These are phyloP conservation scores for Colostygia pectinataria DNA, from an alignment of 2,888 invertebrate genomes.

Conservation along the genomic window DNA sequence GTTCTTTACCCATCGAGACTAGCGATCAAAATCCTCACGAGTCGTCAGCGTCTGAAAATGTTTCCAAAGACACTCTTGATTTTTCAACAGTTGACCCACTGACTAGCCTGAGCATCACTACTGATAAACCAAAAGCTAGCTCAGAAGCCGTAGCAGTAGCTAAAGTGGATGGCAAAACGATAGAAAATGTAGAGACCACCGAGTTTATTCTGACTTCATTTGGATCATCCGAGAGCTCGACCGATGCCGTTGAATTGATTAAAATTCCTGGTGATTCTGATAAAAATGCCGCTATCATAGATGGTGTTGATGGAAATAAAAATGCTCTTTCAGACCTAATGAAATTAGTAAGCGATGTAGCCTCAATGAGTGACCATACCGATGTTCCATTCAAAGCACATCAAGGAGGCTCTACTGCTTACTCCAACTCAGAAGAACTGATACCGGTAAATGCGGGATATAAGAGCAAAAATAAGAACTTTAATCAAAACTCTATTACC, in stretches of 20 bases:
- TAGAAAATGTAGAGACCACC: slow-evolving; percentile 67
- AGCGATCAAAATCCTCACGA: slow-evolving; percentile 74
- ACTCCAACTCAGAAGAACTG: slow-evolving; percentile 71
- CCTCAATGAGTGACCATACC: slow-evolving; percentile 69
- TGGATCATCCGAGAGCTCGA: slow-evolving; percentile 64
- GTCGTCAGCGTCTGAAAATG: slow-evolving; percentile 52
- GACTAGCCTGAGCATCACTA: slow-evolving; percentile 41
- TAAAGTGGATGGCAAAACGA: slow-evolving; percentile 45
- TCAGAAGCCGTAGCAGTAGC: slow-evolving; percentile 56
- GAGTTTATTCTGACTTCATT: slow-evolving; percentile 64
- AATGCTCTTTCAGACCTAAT: slow-evolving; percentile 69
- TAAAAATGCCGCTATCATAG: slow-evolving; percentile 60
- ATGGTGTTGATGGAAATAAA: slow-evolving; percentile 49
- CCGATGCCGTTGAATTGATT: slow-evolving; percentile 66
- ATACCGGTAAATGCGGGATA: slow-evolving; percentile 73
- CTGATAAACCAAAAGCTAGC: slow-evolving; percentile 46
- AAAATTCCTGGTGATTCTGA: slow-evolving; percentile 57
- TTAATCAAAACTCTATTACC: slow-evolving; percentile 73
- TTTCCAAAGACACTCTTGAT: slow-evolving; percentile 49
- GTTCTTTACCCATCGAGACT: slow-evolving; percentile 72
- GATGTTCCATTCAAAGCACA: slow-evolving; percentile 42
- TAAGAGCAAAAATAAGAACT: slow-evolving; percentile 74
- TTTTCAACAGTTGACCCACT: slow-evolving; percentile 49
- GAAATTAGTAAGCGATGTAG: slow-evolving; percentile 73
- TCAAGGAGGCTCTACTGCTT: slow-evolving; percentile 47